phyloP scores from a whole-genome alignment of 1,140 invertebrate species.

The Papilio aristodemus region DNA sequence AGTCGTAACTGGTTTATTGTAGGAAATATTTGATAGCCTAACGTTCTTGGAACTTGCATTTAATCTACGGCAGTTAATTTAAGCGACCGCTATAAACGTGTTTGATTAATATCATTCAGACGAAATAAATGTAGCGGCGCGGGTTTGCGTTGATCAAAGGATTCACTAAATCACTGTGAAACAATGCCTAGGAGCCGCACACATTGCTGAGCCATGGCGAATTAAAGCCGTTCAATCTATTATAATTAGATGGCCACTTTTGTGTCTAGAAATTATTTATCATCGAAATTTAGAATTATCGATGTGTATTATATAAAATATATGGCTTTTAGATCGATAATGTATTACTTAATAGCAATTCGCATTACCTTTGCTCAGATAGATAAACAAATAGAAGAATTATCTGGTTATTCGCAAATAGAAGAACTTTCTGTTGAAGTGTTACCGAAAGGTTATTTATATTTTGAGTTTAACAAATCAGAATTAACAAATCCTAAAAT shows the following conservation, averaged over 20 bases:
- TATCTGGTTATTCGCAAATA: no score
- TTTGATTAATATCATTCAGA: slow-evolving; percentile 75
- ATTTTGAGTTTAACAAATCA: no score
- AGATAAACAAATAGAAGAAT: no score
- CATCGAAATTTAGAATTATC: neutral
- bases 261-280: slow-evolving; percentile 21
- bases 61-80: slow-evolving; percentile 73
- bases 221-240: slow-evolving; percentile 40
- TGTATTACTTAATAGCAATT: no score
- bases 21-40: slow-evolving; percentile 76
- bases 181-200: slow-evolving; percentile 58
- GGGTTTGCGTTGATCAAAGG: slow-evolving; percentile 66
- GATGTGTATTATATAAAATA: no score
- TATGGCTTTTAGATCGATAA: no score
- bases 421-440: no score
- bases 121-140: slow-evolving; percentile 67
- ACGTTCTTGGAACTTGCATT: slow-evolving; percentile 68
- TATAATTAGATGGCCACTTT: slow-evolving; percentile 33
- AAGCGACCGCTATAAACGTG: slow-evolving; percentile 71
- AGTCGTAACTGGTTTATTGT: slow-evolving; percentile 63
- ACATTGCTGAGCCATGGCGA: slow-evolving; percentile 53
- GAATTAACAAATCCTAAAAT: no score
- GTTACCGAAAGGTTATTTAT: no score
- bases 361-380: no score
- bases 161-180: slow-evolving; percentile 62